These are phyloP conservation scores for Microctonus brassicae DNA, from an alignment of 2,888 invertebrate species.

Conservation along the genomic window DNA sequence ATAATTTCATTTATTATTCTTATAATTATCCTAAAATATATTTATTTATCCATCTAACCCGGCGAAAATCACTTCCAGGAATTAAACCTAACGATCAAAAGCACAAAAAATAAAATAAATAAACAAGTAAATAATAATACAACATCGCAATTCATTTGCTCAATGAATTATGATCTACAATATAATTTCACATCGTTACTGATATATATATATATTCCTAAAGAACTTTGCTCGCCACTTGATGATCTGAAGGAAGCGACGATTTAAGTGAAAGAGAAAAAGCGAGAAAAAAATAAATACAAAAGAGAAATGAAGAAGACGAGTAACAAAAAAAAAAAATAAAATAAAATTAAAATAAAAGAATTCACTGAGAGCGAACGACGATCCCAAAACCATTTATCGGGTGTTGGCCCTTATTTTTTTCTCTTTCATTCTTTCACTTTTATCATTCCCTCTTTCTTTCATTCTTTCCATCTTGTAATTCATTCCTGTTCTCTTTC, in stretches of 20 bases:
- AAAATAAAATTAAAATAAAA: background rate
- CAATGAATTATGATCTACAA: slow-evolving; percentile 3
- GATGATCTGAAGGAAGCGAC: background rate
- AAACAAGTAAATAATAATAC: background rate
- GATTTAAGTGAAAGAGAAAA: background rate
- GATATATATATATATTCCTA: background rate
- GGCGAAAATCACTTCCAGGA: no score
- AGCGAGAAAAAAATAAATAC: background rate
- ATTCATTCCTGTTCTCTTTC: background rate
- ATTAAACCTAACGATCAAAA: background rate
- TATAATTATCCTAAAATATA: no score
- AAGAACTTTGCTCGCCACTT: background rate
- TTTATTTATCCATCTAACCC: no score
- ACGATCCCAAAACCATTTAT: slow-evolving; percentile 58
- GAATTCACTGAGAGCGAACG: slow-evolving; percentile 19
- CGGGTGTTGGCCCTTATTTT: slow-evolving; percentile 47
- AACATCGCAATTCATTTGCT: slow-evolving; percentile 2
- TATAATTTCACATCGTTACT: slow-evolving; percentile 2
- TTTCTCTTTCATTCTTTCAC: slow-evolving; percentile 45
- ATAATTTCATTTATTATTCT: no score
- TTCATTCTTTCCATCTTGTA: slow-evolving; percentile 24
- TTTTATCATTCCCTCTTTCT: slow-evolving; percentile 45
- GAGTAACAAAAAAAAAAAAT: background rate
- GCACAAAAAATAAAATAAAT: background rate
- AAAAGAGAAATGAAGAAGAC: slow-evolving; percentile 3